Evolutionary conservation across 2,888 invertebrate genomes (phyloP).

Genomic region (Melinaea menophilus): DNA sequence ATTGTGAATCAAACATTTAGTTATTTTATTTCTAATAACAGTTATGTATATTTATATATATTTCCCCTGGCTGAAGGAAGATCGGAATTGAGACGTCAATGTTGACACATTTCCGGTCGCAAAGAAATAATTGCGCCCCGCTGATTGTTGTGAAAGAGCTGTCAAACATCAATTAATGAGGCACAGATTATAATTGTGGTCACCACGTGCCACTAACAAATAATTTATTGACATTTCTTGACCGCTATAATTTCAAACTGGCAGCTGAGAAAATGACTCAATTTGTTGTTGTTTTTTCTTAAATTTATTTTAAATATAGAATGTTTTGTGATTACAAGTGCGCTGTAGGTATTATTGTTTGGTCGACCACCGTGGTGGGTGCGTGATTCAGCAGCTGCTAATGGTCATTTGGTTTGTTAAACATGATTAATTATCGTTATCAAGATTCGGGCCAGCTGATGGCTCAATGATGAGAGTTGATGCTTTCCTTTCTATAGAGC

Average conservation of each 20-base stretch:
- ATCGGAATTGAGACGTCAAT: conserved; percentile 65
- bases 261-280: conserved; percentile 29
- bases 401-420: conserved; percentile 64
- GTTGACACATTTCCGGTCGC: conserved; percentile 57
- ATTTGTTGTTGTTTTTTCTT: conserved; percentile 11
- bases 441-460: conserved; percentile 54
- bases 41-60: neutral
- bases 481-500: conserved; percentile 29
- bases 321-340: conserved; percentile 11
- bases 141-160: conserved; percentile 72
- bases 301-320: neutral
- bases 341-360: conserved; percentile 19
- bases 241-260: conserved; percentile 38
- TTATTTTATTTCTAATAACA: neutral
- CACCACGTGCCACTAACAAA: conserved; percentile 44
- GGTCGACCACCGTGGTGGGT: conserved; percentile 54
- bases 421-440: conserved; percentile 73
- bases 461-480: conserved; percentile 67
- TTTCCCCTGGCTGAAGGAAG: conserved; percentile 43
- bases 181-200: conserved; percentile 47
- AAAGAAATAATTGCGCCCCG: conserved; percentile 55
- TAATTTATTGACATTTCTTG: conserved; percentile 34
- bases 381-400: conserved; percentile 66
- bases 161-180: conserved; percentile 67
- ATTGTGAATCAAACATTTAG: neutral